These are phyloP conservation scores for Drosophila diplacantha DNA, from an alignment of 2,888 invertebrate genomes.

Conservation along the genomic window DNA sequence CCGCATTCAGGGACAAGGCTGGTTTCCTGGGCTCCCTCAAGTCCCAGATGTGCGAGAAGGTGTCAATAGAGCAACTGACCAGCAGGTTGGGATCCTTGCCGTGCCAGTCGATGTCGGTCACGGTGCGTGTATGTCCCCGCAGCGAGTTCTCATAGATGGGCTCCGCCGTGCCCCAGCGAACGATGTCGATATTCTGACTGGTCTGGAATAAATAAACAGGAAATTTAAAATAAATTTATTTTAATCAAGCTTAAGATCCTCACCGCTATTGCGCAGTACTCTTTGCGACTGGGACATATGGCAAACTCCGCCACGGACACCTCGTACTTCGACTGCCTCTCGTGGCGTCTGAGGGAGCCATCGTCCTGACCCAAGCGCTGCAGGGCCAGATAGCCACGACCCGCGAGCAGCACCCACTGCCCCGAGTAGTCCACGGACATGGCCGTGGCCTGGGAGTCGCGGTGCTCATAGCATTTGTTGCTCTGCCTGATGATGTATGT, in stretches of 20 bases:
- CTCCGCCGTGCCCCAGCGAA: constrained; percentile 87
- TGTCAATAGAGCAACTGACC: constrained; percentile 95
- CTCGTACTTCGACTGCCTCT: constrained; percentile 94
- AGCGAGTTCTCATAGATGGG: constrained; percentile 85
- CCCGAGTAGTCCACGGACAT: constrained; percentile 90
- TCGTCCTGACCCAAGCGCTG: constrained; percentile 81
- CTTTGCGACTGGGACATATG: constrained; percentile 86
- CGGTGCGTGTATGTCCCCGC: constrained; percentile 89
- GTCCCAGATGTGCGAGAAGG: constrained; percentile 96
- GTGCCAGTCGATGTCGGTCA: constrained; percentile 96
- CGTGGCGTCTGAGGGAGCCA: constrained; percentile 84
- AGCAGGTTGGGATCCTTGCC: constrained; percentile 85
- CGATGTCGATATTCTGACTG: constrained; percentile 91
- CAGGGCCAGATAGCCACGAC: constrained; percentile 86
- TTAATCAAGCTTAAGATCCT: constrained; percentile 67
- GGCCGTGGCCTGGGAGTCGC: constrained; percentile 92
- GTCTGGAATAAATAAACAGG: constrained; percentile 80
- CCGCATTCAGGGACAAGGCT: constrained; percentile 89
- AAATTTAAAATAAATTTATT: not conserved
- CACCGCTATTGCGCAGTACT: constrained; percentile 93
- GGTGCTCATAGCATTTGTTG: constrained; percentile 82
- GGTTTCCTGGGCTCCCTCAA: constrained; percentile 91
- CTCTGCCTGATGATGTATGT: constrained; percentile 73
- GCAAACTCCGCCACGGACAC: constrained; percentile 96
- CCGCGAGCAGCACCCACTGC: constrained; percentile 90